These are phyloP conservation scores for Lucilia cuprina DNA, from an alignment of 1,140 invertebrate species.

Conservation along the genomic window DNA sequence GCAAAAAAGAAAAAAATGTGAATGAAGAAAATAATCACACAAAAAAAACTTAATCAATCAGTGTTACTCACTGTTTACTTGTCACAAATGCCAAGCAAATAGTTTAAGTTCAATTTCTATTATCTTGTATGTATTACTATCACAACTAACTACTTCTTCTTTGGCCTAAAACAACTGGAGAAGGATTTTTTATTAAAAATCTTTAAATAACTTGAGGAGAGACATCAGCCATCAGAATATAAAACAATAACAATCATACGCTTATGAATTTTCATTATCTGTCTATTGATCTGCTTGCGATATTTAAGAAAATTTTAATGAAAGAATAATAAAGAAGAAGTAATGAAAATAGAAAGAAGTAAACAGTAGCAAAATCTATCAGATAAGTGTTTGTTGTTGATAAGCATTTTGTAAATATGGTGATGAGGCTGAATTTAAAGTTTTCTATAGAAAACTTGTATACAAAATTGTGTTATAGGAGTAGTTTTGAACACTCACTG, in stretches of 20 bases:
- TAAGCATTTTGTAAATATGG: too few species aligned
- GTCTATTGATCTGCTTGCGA: background rate
- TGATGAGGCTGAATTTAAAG: too few species aligned
- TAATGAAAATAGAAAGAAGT: too few species aligned
- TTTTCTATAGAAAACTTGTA: too few species aligned
- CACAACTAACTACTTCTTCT: background rate
- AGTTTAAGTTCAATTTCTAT: conserved; percentile 2
- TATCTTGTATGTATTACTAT: background rate
- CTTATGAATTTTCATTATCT: conserved; percentile 4
- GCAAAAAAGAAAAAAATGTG: background rate
- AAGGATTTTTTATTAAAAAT: conserved; percentile 9
- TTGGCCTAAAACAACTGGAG: background rate
- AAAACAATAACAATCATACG: background rate
- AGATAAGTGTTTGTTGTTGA: too few species aligned
- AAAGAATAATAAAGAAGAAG: background rate
- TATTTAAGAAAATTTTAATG: background rate
- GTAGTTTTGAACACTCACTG: too few species aligned
- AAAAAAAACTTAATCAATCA: conserved; percentile 11
- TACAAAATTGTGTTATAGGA: too few species aligned
- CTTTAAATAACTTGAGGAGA: background rate
- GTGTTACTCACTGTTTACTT: conserved; percentile 1
- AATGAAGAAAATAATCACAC: background rate
- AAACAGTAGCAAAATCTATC: too few species aligned
- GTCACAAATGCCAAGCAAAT: conserved; percentile 5
- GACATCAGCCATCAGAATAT: background rate